phyloP scores from a whole-genome alignment of 2,888 invertebrate species.

The Lathronympha strigana region DNA sequence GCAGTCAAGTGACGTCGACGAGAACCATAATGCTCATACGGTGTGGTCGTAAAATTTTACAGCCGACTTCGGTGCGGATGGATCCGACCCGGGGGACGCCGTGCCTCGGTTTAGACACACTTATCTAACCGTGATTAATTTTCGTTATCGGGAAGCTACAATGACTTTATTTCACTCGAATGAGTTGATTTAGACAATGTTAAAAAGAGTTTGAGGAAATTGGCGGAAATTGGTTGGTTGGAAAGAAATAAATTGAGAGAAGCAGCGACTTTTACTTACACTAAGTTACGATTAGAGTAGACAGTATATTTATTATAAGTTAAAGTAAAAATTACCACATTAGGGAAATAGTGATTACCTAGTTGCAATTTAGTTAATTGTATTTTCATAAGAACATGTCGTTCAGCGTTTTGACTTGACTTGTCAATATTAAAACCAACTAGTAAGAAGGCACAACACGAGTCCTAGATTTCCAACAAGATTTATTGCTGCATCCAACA shows the following conservation, averaged over 20 bases:
- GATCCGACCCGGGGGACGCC: constrained; percentile 47
- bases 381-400: no score
- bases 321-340: no score
- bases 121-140: constrained; percentile 79
- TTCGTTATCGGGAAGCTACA: constrained; percentile 66
- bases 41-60: constrained; percentile 79
- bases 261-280: no score
- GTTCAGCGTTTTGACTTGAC: no score
- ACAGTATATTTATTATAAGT: no score
- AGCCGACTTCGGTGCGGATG: constrained; percentile 52
- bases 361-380: no score
- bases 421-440: no score
- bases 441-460: no score
- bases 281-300: no score
- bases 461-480: no score
- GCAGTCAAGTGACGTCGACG: constrained; percentile 72
- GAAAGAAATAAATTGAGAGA: no score
- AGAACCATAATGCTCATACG: constrained; percentile 74
- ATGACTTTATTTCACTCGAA: constrained; percentile 58
- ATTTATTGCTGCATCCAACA: neutral
- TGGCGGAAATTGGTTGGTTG: neutral
- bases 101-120: constrained; percentile 68
- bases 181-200: constrained; percentile 51
- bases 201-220: constrained; percentile 23
- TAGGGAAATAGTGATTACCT: no score